Conservation (phyloP, 2,888 invertebrate genomes). For the Epistrophe grossulariae region DNA sequence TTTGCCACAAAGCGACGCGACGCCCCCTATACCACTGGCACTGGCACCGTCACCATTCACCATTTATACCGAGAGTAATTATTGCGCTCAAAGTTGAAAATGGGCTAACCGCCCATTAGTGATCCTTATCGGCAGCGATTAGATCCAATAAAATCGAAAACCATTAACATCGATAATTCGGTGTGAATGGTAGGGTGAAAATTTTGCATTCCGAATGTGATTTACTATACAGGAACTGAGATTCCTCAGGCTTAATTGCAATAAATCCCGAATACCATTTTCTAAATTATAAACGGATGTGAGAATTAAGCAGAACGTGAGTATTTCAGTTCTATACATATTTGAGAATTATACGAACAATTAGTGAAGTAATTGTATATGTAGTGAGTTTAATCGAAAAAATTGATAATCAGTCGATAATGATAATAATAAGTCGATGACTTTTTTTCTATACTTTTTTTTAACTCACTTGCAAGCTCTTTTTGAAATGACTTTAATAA, state of each 20-base stretch:
- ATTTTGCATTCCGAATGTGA: conserved; percentile 42
- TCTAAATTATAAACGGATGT: conserved; percentile 42
- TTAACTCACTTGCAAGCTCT: no score
- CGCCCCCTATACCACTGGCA: background rate
- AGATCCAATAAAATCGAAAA: conserved; percentile 61
- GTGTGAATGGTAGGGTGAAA: conserved; percentile 5
- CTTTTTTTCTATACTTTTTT: background rate
- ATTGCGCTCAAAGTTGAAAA: conserved; percentile 54
- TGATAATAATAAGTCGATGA: background rate
- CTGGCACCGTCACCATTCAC: background rate
- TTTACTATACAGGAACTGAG: conserved; percentile 10
- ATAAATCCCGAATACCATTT: conserved; percentile 26
- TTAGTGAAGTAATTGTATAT: conserved; percentile 13
- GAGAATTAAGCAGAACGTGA: background rate
- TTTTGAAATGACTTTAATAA: no score
- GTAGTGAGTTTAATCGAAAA: background rate
- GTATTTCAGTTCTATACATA: background rate
- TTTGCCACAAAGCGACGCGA: background rate
- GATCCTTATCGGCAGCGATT: conserved; percentile 62
- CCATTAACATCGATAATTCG: conserved; percentile 49
- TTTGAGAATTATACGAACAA: conserved; percentile 15
- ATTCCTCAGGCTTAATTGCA: conserved; percentile 48
- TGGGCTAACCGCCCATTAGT: conserved; percentile 64
- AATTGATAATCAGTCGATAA: background rate
- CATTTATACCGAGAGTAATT: conserved; percentile 38